Percentiles rank a stretch among this genome's conserved stretches.
These are phyloP conservation scores for Pediacus dermestoides DNA, from an alignment of 2,888 invertebrate species.

Conservation along the genomic window DNA sequence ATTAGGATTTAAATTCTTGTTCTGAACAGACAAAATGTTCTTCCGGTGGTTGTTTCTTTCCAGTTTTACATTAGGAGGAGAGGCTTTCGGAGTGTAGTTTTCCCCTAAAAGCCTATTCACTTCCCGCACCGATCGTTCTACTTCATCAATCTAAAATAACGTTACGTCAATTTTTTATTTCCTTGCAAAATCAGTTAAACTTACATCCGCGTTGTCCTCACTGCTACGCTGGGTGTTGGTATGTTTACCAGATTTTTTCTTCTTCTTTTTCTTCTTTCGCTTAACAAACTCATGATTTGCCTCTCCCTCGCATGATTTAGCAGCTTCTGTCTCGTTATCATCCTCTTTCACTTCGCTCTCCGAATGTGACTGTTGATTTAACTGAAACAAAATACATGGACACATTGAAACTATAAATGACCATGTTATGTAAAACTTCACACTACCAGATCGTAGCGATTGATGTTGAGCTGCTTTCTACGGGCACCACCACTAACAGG, in stretches of 20 bases:
- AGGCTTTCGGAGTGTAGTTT: conserved; percentile 38
- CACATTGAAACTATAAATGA: not conserved
- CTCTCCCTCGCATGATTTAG: conserved; percentile 53
- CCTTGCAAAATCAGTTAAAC: conserved; percentile 19
- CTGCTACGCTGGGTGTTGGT: conserved; percentile 55
- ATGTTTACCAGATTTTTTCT: conserved; percentile 59
- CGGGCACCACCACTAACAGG: conserved; percentile 52
- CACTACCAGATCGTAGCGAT: conserved; percentile 69
- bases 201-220: conserved; percentile 62
- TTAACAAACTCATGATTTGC: conserved; percentile 52
- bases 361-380: conserved; percentile 64
- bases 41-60: conserved; percentile 43
- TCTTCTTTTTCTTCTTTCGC: conserved; percentile 62
- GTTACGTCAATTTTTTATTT: conserved; percentile 7
- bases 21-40: conserved; percentile 61
- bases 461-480: conserved; percentile 60
- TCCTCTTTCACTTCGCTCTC: conserved; percentile 69
- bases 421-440: not conserved
- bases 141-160: conserved; percentile 57
- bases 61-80: conserved; percentile 26
- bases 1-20: conserved; percentile 71
- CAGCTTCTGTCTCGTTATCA: conserved; percentile 62
- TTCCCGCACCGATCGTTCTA: conserved; percentile 63
- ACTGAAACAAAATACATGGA: conserved; percentile 47
- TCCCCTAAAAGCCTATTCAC: conserved; percentile 66